Evolutionary conservation across 2,888 invertebrate species (phyloP), one percentile per base, ranked within the genome.

Genomic region (Busseola fusca): DNA sequence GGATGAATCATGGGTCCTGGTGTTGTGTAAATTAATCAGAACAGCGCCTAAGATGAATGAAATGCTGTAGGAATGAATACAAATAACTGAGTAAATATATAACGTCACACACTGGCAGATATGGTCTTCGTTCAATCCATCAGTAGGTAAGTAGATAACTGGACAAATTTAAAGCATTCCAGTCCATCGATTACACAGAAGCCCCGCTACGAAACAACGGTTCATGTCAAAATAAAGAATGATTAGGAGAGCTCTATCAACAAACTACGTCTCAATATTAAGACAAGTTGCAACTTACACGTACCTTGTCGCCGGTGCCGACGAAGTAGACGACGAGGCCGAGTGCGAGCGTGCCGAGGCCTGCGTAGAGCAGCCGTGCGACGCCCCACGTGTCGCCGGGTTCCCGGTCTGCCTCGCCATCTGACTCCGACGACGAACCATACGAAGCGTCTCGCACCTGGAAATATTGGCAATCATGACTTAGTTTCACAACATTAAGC

Each of bases 301-400:
- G 59, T 80, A 94, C 97, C 95, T 98, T 98, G 95, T 98, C 98
- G 88, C 98, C 98, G 82, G 98, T 98, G 86, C 98, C 98, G 83
- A 98, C 98, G 95, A 98, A 98, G 91, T 98, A 98, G 87, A 98
- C 98, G 87, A 98, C 97, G 88, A 98, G 97, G 71, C 98, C 98
- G 84, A 98, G 96, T 37, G 98, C 98, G 76, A 98, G 97, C 37
- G 97, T 97, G 84, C 97, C 98, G 84, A 98, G 96, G 69, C 98
- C 98, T 65, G 98, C 98, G 93, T 98, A 98, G 70, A 98, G 96
- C 81, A 98, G 96, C 80, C 98, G 97, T 83, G 98, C 98, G 80
- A 98, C 98, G 65, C 98, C 98, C 95, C 97, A 98, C 84, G 98
- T 97, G 84, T 97, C 97, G 80, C 97, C 97, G 81, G 96, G 96